These are phyloP conservation scores for Diabrotica undecimpunctata DNA, from an alignment of 1,140 invertebrate species.

Conservation along the genomic window DNA sequence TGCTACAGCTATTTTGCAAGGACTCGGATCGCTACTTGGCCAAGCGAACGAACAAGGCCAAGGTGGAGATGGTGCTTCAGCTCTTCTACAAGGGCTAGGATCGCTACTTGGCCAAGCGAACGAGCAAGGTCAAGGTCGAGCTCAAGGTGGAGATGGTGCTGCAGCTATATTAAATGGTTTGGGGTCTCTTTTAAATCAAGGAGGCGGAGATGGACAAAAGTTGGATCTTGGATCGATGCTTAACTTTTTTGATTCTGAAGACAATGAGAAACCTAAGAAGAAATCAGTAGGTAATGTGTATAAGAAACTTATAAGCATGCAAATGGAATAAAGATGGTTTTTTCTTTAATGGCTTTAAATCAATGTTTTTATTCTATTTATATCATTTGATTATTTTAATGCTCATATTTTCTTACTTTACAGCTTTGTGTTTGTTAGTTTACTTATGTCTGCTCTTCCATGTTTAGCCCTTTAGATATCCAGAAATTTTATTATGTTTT, in stretches of 20 bases:
- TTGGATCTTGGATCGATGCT: not conserved
- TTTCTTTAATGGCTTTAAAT: too few species aligned
- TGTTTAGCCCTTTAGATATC: too few species aligned
- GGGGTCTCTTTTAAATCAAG: slow-evolving; percentile 37
- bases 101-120: slow-evolving; percentile 20
- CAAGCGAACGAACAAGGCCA: not conserved
- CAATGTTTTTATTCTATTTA: too few species aligned
- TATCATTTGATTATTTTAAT: too few species aligned
- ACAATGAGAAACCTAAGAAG: not conserved
- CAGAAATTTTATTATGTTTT: too few species aligned
- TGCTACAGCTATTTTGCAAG: not conserved
- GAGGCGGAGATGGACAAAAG: not conserved
- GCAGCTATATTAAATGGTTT: slow-evolving; percentile 45
- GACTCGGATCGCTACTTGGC: not conserved
- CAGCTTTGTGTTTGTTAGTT: too few species aligned
- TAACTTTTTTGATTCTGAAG: not conserved
- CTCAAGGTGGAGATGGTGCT: slow-evolving; percentile 15
- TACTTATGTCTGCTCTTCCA: too few species aligned
- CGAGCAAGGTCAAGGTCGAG: slow-evolving; percentile 16
- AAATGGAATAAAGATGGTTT: too few species aligned
- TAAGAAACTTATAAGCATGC: not conserved
- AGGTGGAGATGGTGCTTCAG: not conserved
- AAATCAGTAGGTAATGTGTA: not conserved
- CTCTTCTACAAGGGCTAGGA: slow-evolving; percentile 18
- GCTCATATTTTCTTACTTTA: too few species aligned